Evolutionary conservation across 1,140 invertebrate species (phyloP), one percentile per base, ranked within the genome.

Genomic region (Cydia fagiglandana): DNA sequence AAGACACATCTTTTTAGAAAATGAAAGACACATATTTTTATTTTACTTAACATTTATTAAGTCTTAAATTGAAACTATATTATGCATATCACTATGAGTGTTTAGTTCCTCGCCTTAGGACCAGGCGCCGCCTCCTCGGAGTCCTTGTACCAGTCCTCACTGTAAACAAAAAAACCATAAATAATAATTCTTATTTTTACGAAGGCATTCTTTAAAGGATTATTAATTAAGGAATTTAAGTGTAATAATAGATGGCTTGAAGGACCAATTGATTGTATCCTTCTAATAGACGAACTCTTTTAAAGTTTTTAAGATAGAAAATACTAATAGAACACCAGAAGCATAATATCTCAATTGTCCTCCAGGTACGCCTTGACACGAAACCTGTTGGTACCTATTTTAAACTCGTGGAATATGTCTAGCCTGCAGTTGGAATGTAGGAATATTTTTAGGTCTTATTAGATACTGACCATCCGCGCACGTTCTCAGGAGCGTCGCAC

Each of bases 71-170:
- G 84, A 91, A 66, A 86, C 81, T 90, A 47, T 80, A 80, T 76
- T 88, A 90, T 78, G 28, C 80, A 70, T 90, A 89, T 89, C 86
- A 86, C 87, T 89, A 86, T 64, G 76, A 82, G 79, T 56, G 78
- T 79, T 89, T 87, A 91, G 78, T 82, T 83, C 78, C 89, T 91
- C 79, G 83, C 78, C 79, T 92, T 92, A 79, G 87, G 86, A n/a
- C 73, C 84, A 73, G 87, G 83, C 56, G 89, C 84, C 10, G 86
- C 83, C 7, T 94, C 94, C 79, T 94, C 94, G 10, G 88, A 77
- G 76, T 97, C 96, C 91, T 97, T 97, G 94, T 96, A 97, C 96
- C 97, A 97, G 85, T 97, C 96, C 94, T 97, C 96, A 86, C 96
- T 97, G 93, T 70, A 76, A 80, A 81, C 38, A 83, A 75, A 76